These are phyloP conservation scores for Oreochromis niloticus DNA, from an alignment of 2,113 vertebrate genomes.

Conservation along the genomic window DNA sequence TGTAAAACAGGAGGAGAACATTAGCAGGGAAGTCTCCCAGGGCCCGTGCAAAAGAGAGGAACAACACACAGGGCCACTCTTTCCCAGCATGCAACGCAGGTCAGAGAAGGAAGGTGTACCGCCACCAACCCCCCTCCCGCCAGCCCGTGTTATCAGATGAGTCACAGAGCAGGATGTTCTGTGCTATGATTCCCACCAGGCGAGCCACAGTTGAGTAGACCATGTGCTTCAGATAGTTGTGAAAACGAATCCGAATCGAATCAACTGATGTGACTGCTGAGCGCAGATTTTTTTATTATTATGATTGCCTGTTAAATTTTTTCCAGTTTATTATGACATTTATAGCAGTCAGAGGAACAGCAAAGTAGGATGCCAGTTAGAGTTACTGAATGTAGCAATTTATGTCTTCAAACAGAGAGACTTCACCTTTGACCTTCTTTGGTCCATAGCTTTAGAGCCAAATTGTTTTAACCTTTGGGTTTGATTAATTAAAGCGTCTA, in stretches of 20 bases:
- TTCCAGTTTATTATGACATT: neutral
- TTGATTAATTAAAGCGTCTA: neutral
- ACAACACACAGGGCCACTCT: constrained; percentile 42
- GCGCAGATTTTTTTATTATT: neutral
- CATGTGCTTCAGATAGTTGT: neutral
- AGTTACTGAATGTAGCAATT: neutral
- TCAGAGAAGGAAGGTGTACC: constrained; percentile 28
- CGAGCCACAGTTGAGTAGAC: neutral
- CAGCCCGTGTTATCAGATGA: constrained; percentile 23
- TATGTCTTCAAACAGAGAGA: neutral
- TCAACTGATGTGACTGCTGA: neutral
- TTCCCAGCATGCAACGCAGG: constrained; percentile 58
- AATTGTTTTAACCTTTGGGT: neutral
- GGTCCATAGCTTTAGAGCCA: neutral
- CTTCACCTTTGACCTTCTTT: neutral
- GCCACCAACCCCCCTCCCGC: constrained; percentile 18
- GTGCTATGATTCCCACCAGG: neutral
- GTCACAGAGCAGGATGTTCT: constrained; percentile 19
- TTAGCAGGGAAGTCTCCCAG: constrained; percentile 64
- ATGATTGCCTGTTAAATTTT: neutral
- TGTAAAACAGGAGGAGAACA: constrained; percentile 73
- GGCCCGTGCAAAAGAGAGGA: constrained; percentile 42
- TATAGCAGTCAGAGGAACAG: neutral
- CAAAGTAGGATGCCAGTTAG: neutral
- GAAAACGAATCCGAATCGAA: neutral